These are phyloP conservation scores for Aviceda subcristata DNA, from an alignment of 2,113 vertebrate genomes.

Conservation along the genomic window DNA sequence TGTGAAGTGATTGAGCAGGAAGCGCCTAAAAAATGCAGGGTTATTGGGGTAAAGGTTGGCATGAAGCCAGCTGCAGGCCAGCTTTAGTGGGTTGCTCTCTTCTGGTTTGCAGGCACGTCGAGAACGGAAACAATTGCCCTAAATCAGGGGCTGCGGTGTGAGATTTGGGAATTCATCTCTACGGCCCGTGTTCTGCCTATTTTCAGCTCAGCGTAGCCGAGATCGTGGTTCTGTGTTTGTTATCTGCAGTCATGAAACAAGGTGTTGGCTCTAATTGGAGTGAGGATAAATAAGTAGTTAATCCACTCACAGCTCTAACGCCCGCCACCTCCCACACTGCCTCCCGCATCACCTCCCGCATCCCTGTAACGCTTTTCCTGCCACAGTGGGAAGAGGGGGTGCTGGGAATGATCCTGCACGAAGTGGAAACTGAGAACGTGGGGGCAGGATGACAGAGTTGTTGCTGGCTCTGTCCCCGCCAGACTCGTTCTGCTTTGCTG, in stretches of 20 bases:
- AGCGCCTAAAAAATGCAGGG: neutral
- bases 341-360: neutral
- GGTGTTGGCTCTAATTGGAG: neutral
- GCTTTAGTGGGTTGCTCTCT: neutral
- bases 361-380: neutral
- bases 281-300: neutral
- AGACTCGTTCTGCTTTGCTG: neutral
- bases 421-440: neutral
- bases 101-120: neutral
- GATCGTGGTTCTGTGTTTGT: neutral
- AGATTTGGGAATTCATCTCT: neutral
- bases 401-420: neutral
- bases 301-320: neutral
- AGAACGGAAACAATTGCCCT: neutral
- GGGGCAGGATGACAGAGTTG: neutral
- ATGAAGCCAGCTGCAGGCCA: fast-evolving
- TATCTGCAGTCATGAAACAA: neutral
- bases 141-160: neutral
- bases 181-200: neutral
- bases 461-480: neutral
- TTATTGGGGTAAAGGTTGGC: neutral
- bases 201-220: neutral
- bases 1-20: neutral
- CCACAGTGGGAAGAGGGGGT: neutral
- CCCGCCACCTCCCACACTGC: neutral